These are phyloP conservation scores for Diacarnus erythraeanus DNA, from an alignment of 37 sponge, comb jelly and placozoan genomes.

Conservation along the genomic window DNA sequence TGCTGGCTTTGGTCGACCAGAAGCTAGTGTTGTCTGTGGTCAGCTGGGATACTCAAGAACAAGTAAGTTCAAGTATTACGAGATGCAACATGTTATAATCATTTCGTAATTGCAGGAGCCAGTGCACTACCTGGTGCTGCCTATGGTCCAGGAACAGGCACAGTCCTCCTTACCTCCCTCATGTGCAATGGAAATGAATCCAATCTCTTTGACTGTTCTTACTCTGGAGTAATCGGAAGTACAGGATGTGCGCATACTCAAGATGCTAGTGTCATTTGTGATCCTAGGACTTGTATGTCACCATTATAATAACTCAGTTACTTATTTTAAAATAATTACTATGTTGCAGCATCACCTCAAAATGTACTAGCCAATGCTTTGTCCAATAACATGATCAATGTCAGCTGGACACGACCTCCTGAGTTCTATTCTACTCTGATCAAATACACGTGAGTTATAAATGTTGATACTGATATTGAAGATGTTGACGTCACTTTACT, in stretches of 20 bases:
- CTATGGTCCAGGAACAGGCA: conserved; percentile 4
- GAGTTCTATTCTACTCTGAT: conserved; percentile 20
- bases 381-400: not conserved
- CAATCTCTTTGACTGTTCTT: not conserved
- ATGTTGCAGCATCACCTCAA: conserved; percentile 1
- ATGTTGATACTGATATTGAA: not conserved
- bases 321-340: too few species aligned
- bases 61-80: not conserved
- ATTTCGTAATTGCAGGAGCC: too few species aligned
- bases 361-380: not conserved
- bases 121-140: not conserved
- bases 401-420: conserved; percentile 15
- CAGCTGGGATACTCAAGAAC: conserved; percentile 22
- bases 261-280: conserved; percentile 3
- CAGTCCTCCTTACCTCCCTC: not conserved
- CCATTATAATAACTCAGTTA: not conserved
- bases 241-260: not conserved
- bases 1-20: not conserved
- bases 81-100: too few species aligned
- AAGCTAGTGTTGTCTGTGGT: conserved; percentile 41
- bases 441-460: conserved; percentile 18
- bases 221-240: not conserved
- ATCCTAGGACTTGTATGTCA: not conserved
- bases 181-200: not conserved
- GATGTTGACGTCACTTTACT: not conserved